Evolutionary conservation across 1,140 invertebrate genomes (phyloP), one percentile per base, ranked within the genome.

Genomic region (Polyergus mexicanus): DNA sequence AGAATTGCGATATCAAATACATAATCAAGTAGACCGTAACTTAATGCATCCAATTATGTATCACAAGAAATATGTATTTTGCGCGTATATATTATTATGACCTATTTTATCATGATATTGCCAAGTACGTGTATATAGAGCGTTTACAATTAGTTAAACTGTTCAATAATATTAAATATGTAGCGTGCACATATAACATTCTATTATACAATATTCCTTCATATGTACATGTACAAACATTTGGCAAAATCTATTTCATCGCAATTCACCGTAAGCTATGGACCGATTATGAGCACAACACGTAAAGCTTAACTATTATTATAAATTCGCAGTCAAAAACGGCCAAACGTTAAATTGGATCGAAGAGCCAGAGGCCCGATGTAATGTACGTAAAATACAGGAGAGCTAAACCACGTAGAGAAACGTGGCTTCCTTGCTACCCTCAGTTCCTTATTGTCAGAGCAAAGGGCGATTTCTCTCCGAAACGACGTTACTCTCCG

Each of bases 381-480:
- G 62, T 83, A 83, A 74, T 19, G 68, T 56, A 56, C n/a, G 19
- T 44, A 60, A 81, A 81, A 60, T 60, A 72, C 16, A 47, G n/a
- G 3, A 32, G 19, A 32, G 19, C 3, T 35, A 71, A 88, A 75
- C 66, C 60, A 56, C 8, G 47, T n/a, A 51, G 38, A 66, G 11
- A 63, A 25, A 84, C 11, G 25, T 35, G 25, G n/a, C 41, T 75
- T 41, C 54, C 32, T 83, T 63, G 28, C 60, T 62, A 38, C 56
- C 38, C 63, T 72, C 41, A 44, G 86, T 88, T 88, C 87, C 90
- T 92, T 92, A 92, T 92, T 92, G 91, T 93, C 91, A 83, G 87
- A 88, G 85, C 88, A 92, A 92, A 92, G 87, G 86, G 89, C 89
- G 91, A 92, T 92, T 92, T 92, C 88, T 92, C 91, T 90, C 86